Evolutionary conservation across 1,140 invertebrate genomes (phyloP), one percentile per base, ranked within the genome.

Genomic region (Hestina assimilis): DNA sequence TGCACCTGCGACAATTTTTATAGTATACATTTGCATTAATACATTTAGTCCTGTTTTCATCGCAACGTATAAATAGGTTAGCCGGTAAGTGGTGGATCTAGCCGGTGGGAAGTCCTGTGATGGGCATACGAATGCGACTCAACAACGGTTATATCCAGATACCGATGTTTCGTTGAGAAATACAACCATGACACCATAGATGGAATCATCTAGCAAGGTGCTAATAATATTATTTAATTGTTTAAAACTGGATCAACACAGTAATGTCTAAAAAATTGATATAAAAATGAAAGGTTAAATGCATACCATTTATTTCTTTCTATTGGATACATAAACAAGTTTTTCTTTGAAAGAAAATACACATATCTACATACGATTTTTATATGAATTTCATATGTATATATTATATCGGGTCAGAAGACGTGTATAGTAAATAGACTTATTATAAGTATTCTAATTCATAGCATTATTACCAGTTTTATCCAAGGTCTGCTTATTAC

Each of bases 11-110:
- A 88, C 85, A 86, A 86, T 88, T 88, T 87, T 88, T 88, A 88
- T 88, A 85, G 85, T 86, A 85, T 88, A 85, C 79, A 88, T 88
- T 88, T 86, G 75, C 85, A 88, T 88, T 88, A 88, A 88, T 85
- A 86, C 80, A 85, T 86, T 84, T 86, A 83, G 71, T 83, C 82
- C 82, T 85, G 83, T 88, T 83, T 83, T 74, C 75, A 84, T 69
- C 65, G 77, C 71, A 59, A 58, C 67, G 43, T 79, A 85, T 86
- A 86, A 88, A 88, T 88, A 76, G 85, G 85, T 88, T 88, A 88
- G 80, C 76, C 83, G 84, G 84, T 85, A 79, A 87, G 74, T 83
- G 82, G 80, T 50, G 47, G 33, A 33, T 74, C 73, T 79, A 78
- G 72, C 63, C 75, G 63, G 61, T 67, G 38, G 50, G 38, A 52